A percentile compares a stretch with the other conserved stretches of the same genome.
phyloP scores from a whole-genome alignment of 2,113 vertebrate species.

The Rhinichthys klamathensis region DNA sequence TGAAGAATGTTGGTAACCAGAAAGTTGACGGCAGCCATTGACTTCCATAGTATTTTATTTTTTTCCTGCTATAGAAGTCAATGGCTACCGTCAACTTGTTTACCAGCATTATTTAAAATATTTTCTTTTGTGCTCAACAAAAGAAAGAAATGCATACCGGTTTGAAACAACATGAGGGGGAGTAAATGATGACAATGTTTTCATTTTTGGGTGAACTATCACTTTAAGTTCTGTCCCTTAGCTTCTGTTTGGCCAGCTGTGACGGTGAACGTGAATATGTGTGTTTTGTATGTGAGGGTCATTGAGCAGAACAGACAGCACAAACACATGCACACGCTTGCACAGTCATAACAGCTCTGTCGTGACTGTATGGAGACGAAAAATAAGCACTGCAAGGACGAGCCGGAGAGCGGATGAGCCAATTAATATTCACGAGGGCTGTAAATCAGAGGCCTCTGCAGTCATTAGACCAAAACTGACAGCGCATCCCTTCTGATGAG shows the following conservation, averaged over 20 bases:
- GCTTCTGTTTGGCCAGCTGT: constrained; percentile 6
- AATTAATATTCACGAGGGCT: constrained; percentile 50
- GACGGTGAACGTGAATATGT: background rate
- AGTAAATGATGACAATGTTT: too few species aligned
- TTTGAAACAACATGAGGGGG: too few species aligned
- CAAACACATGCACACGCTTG: constrained; percentile 22
- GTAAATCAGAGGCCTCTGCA: constrained; percentile 31
- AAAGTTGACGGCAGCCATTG: too few species aligned
- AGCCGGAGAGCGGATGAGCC: background rate
- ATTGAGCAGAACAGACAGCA: background rate
- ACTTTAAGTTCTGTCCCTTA: background rate
- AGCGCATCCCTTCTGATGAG: background rate
- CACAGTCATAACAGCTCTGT: constrained; percentile 36
- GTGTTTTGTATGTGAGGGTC: background rate
- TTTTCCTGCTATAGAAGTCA: too few species aligned
- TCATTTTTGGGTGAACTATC: too few species aligned
- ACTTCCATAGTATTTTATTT: too few species aligned
- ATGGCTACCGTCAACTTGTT: too few species aligned
- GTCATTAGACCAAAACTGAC: background rate
- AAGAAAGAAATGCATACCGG: too few species aligned
- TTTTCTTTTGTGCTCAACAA: too few species aligned
- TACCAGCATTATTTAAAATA: too few species aligned
- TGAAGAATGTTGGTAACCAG: background rate
- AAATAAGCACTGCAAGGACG: constrained; percentile 27
- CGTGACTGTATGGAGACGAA: constrained; percentile 16